Conservation (phyloP, 2,113 vertebrate genomes). For the Axis porcinus region DNA sequence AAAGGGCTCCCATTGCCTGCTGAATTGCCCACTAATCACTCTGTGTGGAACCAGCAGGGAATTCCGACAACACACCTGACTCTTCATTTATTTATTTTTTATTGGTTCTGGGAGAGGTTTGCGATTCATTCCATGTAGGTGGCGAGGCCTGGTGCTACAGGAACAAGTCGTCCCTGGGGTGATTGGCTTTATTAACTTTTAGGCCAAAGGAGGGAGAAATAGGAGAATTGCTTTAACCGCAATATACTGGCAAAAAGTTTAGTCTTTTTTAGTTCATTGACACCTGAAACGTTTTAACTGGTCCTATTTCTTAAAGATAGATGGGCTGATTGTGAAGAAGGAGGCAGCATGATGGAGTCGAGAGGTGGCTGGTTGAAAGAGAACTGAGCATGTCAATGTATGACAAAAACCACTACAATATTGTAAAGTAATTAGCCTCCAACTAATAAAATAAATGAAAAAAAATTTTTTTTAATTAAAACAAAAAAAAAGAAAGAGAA, state of each 20-base stretch:
- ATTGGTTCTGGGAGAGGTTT: constrained; percentile 59
- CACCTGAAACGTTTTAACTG: neutral
- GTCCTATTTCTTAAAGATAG: neutral
- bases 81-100: constrained; percentile 72
- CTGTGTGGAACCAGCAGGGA: constrained; percentile 6
- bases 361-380: neutral
- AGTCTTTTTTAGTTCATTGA: neutral
- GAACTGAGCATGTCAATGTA: neutral
- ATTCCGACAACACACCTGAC: constrained; percentile 53
- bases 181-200: constrained; percentile 71
- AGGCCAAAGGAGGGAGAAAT: constrained; percentile 49
- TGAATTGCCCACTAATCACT: constrained; percentile 36
- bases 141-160: constrained; percentile 29
- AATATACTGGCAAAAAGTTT: constrained; percentile 7
- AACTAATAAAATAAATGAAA: too few relatives aligned
- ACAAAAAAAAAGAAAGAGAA: neutral
- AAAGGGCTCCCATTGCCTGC: neutral
- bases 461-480: too few relatives aligned
- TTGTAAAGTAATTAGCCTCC: too few relatives aligned
- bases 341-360: too few relatives aligned
- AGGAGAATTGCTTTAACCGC: constrained; percentile 40
- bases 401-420: too few relatives aligned
- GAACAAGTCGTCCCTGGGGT: constrained; percentile 59
- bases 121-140: constrained; percentile 42
- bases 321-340: neutral